A percentile compares a stretch with the other conserved stretches of the same genome.
These are phyloP conservation scores for Plecturocebus donacophilus DNA, from an alignment of 2,113 vertebrate genomes.

Conservation along the genomic window DNA sequence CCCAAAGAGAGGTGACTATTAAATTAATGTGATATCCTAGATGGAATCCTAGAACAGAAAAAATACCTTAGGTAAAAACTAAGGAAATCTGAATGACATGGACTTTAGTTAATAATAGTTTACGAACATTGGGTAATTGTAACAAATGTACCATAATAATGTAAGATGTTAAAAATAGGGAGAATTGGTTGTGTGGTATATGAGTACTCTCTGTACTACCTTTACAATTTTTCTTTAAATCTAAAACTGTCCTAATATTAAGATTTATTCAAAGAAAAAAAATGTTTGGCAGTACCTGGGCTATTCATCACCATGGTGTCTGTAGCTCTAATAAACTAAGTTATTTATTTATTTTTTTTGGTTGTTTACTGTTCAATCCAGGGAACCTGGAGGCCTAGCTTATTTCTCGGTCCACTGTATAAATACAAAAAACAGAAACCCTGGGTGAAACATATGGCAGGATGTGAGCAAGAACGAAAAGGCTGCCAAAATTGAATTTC, in stretches of 20 bases:
- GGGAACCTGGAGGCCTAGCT: background rate
- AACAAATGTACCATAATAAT: background rate
- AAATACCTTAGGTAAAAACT: background rate
- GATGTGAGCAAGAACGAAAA: background rate
- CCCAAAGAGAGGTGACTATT: background rate
- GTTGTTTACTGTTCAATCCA: background rate
- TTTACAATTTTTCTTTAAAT: conserved; percentile 35
- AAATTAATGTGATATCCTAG: background rate
- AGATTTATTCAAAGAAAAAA: background rate
- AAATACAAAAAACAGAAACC: background rate
- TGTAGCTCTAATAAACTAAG: background rate
- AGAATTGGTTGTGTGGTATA: background rate
- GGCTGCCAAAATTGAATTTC: background rate
- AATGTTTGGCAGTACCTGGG: background rate
- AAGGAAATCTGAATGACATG: background rate
- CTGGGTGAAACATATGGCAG: background rate
- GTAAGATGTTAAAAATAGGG: background rate
- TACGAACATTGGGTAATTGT: background rate
- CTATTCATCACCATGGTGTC: background rate
- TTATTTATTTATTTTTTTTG: background rate
- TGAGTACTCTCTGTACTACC: background rate
- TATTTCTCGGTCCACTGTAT: background rate
- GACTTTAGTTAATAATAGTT: background rate
- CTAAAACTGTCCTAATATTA: conserved; percentile 1
- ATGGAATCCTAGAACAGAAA: background rate